These are phyloP conservation scores for Blastobasis lacticolella DNA, from an alignment of 2,888 invertebrate genomes.

Conservation along the genomic window DNA sequence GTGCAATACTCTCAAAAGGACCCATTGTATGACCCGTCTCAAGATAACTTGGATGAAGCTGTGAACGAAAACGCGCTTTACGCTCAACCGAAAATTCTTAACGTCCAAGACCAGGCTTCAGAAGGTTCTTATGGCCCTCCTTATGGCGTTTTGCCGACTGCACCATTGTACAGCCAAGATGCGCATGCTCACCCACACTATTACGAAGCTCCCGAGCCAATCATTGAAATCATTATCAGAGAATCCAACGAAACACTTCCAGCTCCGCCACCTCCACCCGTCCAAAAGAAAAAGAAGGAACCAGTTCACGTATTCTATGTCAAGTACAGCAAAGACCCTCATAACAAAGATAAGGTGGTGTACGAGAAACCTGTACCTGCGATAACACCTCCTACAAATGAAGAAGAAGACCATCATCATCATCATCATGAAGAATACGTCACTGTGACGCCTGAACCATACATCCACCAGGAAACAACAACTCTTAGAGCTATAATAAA, in stretches of 20 bases:
- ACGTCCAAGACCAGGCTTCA: slow-evolving; percentile 55
- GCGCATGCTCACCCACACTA: slow-evolving; percentile 60
- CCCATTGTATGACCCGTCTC: slow-evolving; percentile 79
- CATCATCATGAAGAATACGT: slow-evolving; percentile 66
- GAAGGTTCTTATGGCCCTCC: slow-evolving; percentile 66
- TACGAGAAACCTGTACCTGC: slow-evolving; percentile 88
- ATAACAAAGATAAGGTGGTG: slow-evolving; percentile 81
- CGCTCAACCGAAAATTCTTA: slow-evolving; percentile 64
- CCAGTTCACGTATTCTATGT: slow-evolving; percentile 94
- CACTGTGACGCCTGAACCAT: slow-evolving; percentile 70
- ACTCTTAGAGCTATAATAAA: slow-evolving; percentile 88
- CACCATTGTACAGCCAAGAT: slow-evolving; percentile 65
- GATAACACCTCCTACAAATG: slow-evolving; percentile 80
- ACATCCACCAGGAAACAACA: slow-evolving; percentile 79
- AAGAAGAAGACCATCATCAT: slow-evolving; percentile 75
- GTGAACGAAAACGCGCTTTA: slow-evolving; percentile 62
- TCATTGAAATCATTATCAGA: slow-evolving; percentile 93
- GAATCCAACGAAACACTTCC: slow-evolving; percentile 89
- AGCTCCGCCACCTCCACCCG: slow-evolving; percentile 72
- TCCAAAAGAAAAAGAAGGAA: slow-evolving; percentile 78
- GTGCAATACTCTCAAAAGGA: slow-evolving; percentile 87
- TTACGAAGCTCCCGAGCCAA: slow-evolving; percentile 88
- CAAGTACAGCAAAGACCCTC: slow-evolving; percentile 90
- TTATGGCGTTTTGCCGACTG: slow-evolving; percentile 56
- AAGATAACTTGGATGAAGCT: slow-evolving; percentile 61